These are phyloP conservation scores for Therioaphis trifolii DNA, from an alignment of 2,888 invertebrate genomes.

Conservation along the genomic window DNA sequence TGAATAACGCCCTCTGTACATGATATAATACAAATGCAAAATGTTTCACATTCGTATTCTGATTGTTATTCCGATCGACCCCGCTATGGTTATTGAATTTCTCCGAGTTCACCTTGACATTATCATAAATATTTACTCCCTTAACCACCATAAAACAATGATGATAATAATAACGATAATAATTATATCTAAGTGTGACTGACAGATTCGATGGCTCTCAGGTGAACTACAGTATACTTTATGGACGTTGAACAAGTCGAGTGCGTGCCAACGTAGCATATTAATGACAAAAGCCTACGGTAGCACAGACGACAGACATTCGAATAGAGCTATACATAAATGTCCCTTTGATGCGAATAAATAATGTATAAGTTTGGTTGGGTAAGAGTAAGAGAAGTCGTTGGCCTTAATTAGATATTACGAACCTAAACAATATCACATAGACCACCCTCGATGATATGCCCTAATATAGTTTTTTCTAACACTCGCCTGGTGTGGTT, in stretches of 20 bases:
- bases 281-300: background rate
- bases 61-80: constrained; percentile 21
- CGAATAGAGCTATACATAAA: no score
- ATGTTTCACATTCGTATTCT: background rate
- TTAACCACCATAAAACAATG: background rate
- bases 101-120: constrained; percentile 16
- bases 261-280: background rate
- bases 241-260: constrained; percentile 18
- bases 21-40: background rate
- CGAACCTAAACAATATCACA: background rate
- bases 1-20: background rate
- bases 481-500: background rate
- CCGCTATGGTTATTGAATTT: background rate
- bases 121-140: constrained; percentile 27
- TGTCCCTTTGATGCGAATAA: no score
- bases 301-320: background rate
- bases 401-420: constrained; percentile 14
- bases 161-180: background rate
- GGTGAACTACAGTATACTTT: background rate
- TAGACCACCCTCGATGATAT: constrained; percentile 23
- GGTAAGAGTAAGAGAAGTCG: constrained; percentile 7
- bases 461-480: constrained; percentile 2
- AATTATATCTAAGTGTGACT: constrained; percentile 4
- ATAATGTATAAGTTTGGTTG: background rate
- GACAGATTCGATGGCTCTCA: background rate